Conservation (phyloP, 2,113 vertebrate species). For the Aythya baeri region DNA sequence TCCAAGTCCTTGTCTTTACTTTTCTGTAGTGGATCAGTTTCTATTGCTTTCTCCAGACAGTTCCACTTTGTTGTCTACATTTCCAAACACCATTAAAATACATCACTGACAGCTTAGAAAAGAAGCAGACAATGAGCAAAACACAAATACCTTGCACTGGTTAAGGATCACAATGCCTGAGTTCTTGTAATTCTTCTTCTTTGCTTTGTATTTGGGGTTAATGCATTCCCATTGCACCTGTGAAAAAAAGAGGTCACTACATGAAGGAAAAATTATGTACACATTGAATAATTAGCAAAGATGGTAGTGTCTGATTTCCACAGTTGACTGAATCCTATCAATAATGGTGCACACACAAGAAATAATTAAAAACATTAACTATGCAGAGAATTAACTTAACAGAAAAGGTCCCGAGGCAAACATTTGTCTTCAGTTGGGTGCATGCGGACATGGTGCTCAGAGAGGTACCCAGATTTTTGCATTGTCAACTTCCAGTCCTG, state of each 20-base stretch:
- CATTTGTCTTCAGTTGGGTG: background rate
- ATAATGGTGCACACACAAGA: background rate
- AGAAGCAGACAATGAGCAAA: background rate
- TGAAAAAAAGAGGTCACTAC: background rate
- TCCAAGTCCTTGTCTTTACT: background rate
- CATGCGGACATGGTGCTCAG: accelerated
- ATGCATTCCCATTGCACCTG: constrained; percentile 98
- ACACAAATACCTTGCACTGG: constrained; percentile 89
- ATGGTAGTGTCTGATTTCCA: background rate
- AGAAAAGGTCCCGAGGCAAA: background rate
- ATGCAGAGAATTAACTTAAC: background rate
- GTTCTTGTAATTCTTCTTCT: constrained; percentile 99
- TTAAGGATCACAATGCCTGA: constrained; percentile 96
- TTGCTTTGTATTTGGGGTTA: constrained; percentile 94
- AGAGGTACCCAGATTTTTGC: background rate
- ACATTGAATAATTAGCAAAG: background rate
- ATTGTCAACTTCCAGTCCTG: background rate
- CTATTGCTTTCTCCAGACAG: background rate
- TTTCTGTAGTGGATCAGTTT: background rate
- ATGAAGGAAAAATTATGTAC: background rate
- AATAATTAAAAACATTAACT: background rate
- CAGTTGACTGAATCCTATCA: background rate
- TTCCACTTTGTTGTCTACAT: background rate
- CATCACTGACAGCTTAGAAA: background rate
- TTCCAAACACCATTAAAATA: background rate